Base-by-base conservation (phyloP, 2,113 vertebrate species). In the Gulo gulo region DNA sequence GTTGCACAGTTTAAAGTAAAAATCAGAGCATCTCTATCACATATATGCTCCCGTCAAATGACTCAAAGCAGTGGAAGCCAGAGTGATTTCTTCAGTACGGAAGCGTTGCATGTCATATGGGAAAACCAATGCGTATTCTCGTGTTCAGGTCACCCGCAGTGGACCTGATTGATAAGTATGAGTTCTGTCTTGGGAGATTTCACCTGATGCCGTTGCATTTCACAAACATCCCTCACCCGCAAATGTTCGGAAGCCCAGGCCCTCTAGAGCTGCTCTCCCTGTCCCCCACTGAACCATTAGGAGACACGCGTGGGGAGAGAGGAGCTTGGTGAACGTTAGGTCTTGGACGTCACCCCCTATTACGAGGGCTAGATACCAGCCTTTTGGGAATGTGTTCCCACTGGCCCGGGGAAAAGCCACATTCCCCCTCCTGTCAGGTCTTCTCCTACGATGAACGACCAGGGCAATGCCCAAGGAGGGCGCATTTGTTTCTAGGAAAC, bases 271-370 rank as follows among this genome's bases (percentile, higher is more conserved):
- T 39, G 73, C 20, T 42, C 34, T 1, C 11, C 9, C n/a, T 6
- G n/a, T 7, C 55, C 4, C 42, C n/a, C 79, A 23, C 1, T 16
- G 14, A 14, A 8, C 9, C 36, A 0, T 36, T 9, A 65, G 69
- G 11, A 79, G 18, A 12, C 2, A 12, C 0, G 16, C 21, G 0
- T 1, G 7, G 36, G 3, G 18, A 76, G 9, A 73, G 71, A 36
- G 1, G 2, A 42, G 16, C 6, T 24, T 18, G 8, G 16, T 29
- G 3, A 47, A 4, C 1, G 11, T 1, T 14, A 1, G 7, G 24
- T 24, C 10, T 14, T 7, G 0, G 86, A 82, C 15, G 18, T 78
- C 80, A 55, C 8, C 12, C 20, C 1, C 39, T n/a, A 12, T 2
- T 6, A 65, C 16, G 10, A 24, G 34, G 16, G 42, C 14, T 29